These are phyloP conservation scores for Trichonephila clavipes DNA, from an alignment of 1,140 invertebrate species.

Conservation along the genomic window DNA sequence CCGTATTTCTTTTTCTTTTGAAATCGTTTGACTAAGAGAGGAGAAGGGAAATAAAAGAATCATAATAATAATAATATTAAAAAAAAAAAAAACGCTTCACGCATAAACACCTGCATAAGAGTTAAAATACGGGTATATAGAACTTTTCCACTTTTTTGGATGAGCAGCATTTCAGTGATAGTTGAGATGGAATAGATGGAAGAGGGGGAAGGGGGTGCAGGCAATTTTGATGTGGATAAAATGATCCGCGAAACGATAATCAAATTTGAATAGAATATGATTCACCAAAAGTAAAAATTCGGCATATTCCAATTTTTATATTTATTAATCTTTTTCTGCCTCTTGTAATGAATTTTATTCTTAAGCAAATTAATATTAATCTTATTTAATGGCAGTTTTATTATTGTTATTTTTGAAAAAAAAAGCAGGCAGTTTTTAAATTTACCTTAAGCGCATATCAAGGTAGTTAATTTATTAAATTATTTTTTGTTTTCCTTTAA, in stretches of 20 bases:
- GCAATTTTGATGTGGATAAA: conserved; percentile 6
- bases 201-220: not conserved
- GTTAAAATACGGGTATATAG: conserved; percentile 39
- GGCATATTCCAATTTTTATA: too few species aligned
- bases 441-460: too few species aligned
- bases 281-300: not conserved
- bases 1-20: conserved; percentile 40
- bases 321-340: too few species aligned
- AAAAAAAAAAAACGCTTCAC: conserved; percentile 38
- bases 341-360: too few species aligned
- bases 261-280: not conserved
- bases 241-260: not conserved
- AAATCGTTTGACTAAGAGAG: not conserved
- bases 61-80: conserved; percentile 23
- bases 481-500: too few species aligned
- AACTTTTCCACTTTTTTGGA: conserved; percentile 54
- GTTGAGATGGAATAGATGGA: not conserved
- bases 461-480: too few species aligned
- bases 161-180: conserved; percentile 61
- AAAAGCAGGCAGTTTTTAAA: too few species aligned
- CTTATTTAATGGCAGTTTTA: too few species aligned
- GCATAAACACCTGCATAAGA: conserved; percentile 72
- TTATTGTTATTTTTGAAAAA: too few species aligned
- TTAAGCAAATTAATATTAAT: too few species aligned
- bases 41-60: not conserved